phyloP scores from a whole-genome alignment of 2,888 invertebrate species.

The Apodemia zela region DNA sequence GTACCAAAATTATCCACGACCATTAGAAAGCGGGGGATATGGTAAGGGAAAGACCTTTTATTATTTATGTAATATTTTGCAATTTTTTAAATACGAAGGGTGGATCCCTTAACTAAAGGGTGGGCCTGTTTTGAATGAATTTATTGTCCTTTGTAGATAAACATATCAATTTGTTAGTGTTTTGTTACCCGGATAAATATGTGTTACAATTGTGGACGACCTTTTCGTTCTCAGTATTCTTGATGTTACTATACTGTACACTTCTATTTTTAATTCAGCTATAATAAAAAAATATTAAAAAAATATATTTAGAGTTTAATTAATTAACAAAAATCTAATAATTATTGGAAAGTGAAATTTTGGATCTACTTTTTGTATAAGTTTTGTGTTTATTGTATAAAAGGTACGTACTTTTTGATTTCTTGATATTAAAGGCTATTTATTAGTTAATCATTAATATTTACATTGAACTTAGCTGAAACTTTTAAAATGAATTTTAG shows the following conservation, averaged over 20 bases:
- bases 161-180: slow-evolving; percentile 80
- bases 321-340: not conserved
- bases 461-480: no score
- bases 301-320: not conserved
- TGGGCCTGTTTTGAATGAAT: slow-evolving; percentile 70
- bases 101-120: slow-evolving; percentile 75
- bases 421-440: no score
- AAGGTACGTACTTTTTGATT: not conserved
- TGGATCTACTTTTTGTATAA: not conserved
- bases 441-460: no score
- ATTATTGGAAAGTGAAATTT: not conserved
- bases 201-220: slow-evolving; percentile 64
- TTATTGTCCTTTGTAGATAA: slow-evolving; percentile 77
- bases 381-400: not conserved
- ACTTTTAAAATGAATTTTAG: no score
- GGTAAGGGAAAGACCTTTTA: slow-evolving; percentile 56
- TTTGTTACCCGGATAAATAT: slow-evolving; percentile 70
- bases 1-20: slow-evolving; percentile 60
- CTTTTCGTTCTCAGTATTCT: slow-evolving; percentile 53
- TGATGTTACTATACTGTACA: slow-evolving; percentile 55
- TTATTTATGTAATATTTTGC: slow-evolving; percentile 78
- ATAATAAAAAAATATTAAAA: not conserved
- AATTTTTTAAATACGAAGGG: slow-evolving; percentile 75
- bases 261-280: slow-evolving; percentile 30
- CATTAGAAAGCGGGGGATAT: slow-evolving; percentile 46